phyloP scores from a whole-genome alignment of 2,797 vertebrate species.

The Enteromius argenteus region DNA sequence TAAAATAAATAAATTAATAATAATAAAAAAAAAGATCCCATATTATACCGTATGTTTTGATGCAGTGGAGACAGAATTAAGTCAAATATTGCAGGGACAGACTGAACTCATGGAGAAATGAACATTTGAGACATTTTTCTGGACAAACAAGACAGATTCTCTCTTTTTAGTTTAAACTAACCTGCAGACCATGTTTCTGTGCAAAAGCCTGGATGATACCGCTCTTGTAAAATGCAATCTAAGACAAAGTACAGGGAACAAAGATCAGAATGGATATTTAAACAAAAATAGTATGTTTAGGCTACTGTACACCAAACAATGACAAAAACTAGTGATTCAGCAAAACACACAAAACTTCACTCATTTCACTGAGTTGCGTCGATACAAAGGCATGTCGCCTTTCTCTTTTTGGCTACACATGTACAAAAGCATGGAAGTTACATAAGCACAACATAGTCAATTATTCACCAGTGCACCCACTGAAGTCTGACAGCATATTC shows the following conservation, averaged over 20 bases:
- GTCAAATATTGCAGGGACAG: background rate
- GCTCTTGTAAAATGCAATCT: slow-evolving; percentile 84
- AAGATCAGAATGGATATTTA: slow-evolving; percentile 33
- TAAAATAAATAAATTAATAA: too few species aligned
- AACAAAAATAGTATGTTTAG: background rate
- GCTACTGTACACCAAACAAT: background rate
- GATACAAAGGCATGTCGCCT: slow-evolving; percentile 11
- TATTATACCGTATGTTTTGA: background rate
- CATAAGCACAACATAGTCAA: slow-evolving; percentile 46
- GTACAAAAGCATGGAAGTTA: slow-evolving; percentile 33
- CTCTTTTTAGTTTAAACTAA: slow-evolving; percentile 67
- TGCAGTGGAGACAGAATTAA: background rate
- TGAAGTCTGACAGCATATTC: slow-evolving; percentile 24
- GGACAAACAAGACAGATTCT: background rate
- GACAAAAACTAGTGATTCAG: background rate
- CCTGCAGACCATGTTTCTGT: slow-evolving; percentile 79
- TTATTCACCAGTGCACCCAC: slow-evolving; percentile 44
- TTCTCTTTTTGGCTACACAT: slow-evolving; percentile 8
- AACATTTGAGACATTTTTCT: background rate
- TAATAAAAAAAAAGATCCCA: background rate
- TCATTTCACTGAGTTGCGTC: background rate
- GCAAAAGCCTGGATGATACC: slow-evolving; percentile 81
- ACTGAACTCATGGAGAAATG: slow-evolving; percentile 7
- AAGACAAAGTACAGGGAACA: slow-evolving; percentile 28
- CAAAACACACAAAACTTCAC: background rate